These are phyloP conservation scores for Leptinotarsa lineolata DNA, from an alignment of 1,140 invertebrate species.

Conservation along the genomic window DNA sequence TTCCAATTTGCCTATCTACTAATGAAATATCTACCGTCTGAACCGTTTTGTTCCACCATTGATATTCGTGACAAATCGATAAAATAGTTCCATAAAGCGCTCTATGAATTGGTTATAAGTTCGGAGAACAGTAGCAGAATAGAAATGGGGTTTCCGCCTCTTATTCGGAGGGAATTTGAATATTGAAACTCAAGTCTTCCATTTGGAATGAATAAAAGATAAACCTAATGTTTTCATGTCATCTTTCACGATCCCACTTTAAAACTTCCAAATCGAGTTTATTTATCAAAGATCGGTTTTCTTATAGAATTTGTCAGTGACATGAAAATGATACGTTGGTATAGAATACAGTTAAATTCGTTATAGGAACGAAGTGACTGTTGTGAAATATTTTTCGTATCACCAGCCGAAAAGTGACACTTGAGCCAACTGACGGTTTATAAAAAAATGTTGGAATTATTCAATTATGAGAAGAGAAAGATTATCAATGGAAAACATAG, in stretches of 20 bases:
- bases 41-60: too few species aligned
- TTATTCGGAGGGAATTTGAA: conserved; percentile 12
- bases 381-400: neutral
- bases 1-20: too few species aligned
- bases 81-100: neutral
- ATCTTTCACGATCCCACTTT: conserved; percentile 7
- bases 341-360: neutral
- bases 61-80: neutral
- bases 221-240: conserved; percentile 17
- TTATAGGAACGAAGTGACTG: neutral
- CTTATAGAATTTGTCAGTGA: conserved; percentile 9
- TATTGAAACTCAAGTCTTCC: conserved; percentile 16
- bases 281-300: conserved; percentile 17
- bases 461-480: too few species aligned
- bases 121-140: neutral
- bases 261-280: conserved; percentile 12
- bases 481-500: too few species aligned
- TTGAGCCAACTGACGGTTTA: too few species aligned
- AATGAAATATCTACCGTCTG: too few species aligned
- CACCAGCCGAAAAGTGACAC: neutral
- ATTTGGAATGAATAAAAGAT: conserved; percentile 18
- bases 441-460: too few species aligned
- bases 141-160: neutral
- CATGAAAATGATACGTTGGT: conserved; percentile 11
- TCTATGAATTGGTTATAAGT: neutral